Conservation (phyloP, 1,140 invertebrate species). For the Cylas formicarius region DNA sequence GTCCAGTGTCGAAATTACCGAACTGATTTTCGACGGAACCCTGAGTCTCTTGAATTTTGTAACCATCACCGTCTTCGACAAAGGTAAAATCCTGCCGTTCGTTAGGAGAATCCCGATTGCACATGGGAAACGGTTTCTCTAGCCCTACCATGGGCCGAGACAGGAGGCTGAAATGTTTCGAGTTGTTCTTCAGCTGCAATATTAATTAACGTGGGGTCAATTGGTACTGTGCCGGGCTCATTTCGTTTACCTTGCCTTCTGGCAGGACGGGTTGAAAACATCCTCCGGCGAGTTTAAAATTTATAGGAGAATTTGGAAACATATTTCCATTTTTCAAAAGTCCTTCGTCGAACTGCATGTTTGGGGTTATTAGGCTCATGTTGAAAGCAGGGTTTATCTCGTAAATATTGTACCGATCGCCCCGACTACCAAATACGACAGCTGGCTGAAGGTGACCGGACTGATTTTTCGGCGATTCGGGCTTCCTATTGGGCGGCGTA, state of each 20-base stretch:
- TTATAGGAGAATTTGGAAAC: not conserved
- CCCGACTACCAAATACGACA: constrained; percentile 3
- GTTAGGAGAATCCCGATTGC: too few species aligned
- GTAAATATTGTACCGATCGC: constrained; percentile 4
- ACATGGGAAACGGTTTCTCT: not conserved
- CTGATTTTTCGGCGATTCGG: constrained; percentile 1
- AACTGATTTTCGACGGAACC: not conserved
- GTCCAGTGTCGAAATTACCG: not conserved
- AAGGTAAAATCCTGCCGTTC: constrained; percentile 1
- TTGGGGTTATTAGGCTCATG: constrained; percentile 1
- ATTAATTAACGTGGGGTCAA: not conserved
- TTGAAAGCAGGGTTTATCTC: constrained; percentile 11
- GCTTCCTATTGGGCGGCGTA: constrained; percentile 17
- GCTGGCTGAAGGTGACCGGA: constrained; percentile 11
- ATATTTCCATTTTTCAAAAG: not conserved
- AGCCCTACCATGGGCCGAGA: not conserved
- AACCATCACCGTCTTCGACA: not conserved
- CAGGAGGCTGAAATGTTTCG: not conserved
- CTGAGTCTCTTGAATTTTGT: constrained; percentile 1
- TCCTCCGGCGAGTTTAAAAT: not conserved
- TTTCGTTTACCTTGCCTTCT: not conserved
- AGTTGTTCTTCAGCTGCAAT: not conserved
- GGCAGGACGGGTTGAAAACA: not conserved
- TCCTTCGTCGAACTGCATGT: not conserved
- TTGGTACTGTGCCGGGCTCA: not conserved